Evolutionary conservation across 2,113 vertebrate species (phyloP).

Genomic region (Microcebus jonahi): DNA sequence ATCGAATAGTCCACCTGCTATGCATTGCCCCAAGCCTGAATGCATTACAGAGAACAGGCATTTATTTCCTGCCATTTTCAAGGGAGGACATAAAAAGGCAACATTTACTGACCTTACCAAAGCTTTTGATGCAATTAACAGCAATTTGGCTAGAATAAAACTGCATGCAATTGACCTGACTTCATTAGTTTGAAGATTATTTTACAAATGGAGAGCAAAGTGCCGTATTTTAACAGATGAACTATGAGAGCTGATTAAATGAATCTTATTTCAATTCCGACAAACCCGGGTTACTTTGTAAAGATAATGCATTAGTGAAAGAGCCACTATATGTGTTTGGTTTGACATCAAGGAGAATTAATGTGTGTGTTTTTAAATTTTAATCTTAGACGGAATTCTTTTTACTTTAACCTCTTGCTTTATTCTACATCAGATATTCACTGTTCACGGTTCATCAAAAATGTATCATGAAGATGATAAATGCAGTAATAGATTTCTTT

Average conservation of each 20-base stretch:
- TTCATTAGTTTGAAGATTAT: constrained; percentile 82
- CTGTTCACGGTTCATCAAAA: constrained; percentile 8
- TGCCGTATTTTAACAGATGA: constrained; percentile 82
- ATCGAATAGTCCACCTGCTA: background rate
- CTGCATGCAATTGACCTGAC: constrained; percentile 77
- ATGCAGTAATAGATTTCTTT: background rate
- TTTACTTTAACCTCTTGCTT: constrained; percentile 68
- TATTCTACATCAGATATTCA: constrained; percentile 52
- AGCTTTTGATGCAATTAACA: constrained; percentile 78
- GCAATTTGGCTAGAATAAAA: constrained; percentile 78
- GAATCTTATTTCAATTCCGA: constrained; percentile 81
- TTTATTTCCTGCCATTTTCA: constrained; percentile 72
- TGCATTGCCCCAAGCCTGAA: background rate
- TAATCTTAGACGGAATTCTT: constrained; percentile 72
- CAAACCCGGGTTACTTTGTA: constrained; percentile 73
- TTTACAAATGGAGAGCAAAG: constrained; percentile 83
- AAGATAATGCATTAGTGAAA: constrained; percentile 77
- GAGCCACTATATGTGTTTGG: constrained; percentile 46
- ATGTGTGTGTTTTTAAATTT: constrained; percentile 45
- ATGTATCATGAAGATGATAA: background rate
- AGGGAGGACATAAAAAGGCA: constrained; percentile 54
- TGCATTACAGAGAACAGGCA: background rate
- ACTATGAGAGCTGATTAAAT: constrained; percentile 78
- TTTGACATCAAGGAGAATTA: constrained; percentile 70
- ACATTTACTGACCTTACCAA: constrained; percentile 73